Evolutionary conservation across 2,797 vertebrate species (phyloP).

Genomic region (Oreochromis mossambicus): DNA sequence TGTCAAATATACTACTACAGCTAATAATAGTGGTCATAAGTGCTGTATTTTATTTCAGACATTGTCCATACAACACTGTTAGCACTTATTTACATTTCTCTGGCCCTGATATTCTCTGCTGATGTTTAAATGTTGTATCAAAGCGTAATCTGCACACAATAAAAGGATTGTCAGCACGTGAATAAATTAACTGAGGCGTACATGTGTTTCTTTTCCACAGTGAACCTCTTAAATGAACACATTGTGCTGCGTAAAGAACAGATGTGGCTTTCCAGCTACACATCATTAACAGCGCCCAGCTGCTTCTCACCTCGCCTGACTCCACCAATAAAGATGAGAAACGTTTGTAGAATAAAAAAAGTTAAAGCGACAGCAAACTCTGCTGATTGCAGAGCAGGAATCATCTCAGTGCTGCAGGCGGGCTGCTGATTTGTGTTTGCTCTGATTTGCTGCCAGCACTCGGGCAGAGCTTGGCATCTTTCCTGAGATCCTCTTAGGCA

Average conservation of each 20-base stretch:
- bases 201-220: background rate
- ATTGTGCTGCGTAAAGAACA: background rate
- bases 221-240: background rate
- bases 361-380: background rate
- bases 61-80: background rate
- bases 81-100: background rate
- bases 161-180: background rate
- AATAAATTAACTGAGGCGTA: background rate
- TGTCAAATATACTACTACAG: background rate
- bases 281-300: background rate
- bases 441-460: conserved; percentile 8
- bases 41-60: background rate
- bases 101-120: background rate
- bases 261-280: background rate
- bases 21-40: background rate
- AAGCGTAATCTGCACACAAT: background rate
- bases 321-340: background rate
- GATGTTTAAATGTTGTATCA: background rate
- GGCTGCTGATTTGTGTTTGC: background rate
- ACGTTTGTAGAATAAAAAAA: background rate
- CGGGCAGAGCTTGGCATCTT: background rate
- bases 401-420: background rate
- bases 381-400: background rate
- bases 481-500: conserved; percentile 18
- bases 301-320: background rate